Evolutionary conservation across 2,113 vertebrate genomes (phyloP), one percentile per base, ranked within the genome.

Genomic region (Oreotrochilus melanogaster): DNA sequence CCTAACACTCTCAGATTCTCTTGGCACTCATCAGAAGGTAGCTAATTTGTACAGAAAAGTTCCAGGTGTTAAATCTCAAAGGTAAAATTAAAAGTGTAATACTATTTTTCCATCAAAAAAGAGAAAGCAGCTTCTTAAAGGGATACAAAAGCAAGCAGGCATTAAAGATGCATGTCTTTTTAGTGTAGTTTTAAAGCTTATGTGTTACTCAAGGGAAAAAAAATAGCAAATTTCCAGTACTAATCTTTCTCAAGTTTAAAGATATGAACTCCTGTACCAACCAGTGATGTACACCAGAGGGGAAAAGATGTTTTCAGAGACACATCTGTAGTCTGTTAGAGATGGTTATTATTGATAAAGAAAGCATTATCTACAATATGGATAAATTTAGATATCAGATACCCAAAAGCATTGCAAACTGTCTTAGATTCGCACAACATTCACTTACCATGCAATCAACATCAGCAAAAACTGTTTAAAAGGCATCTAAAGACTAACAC

Each of bases 61-160:
- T 73, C 28, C 30, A 58, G 27, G 11, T 28, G 12, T 76, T 61
- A 72, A 23, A 30, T 43, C 39, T 31, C n/a, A 67, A 23, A 83
- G 8, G 9, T 10, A 43, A 51, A 73, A 30, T 25, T 30, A 22
- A 58, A 48, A 66, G 7, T 17, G 14, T 11, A 53, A 8, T 19
- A 37, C 9, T 13, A 4, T 0, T 8, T 75, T 86, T 56, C 7
- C 9, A 58, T 1, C 0, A 12, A 45, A 65, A 48, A 71, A 89
- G 4, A 62, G 4, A 51, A 84, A 33, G 19, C 2, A 14, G n/a
- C 11, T 84, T 37, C 35, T 86, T 78, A 24, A 57, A 61, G 57
- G 0, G 0, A 65, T n/a, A 7, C 61, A 67, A 39, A 39, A 79
- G 23, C 11, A 61, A 85, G 35, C 8, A 37, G 30, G 11, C 14